Evolutionary conservation across 2,113 vertebrate genomes (phyloP).

Genomic region (Eidolon helvum): DNA sequence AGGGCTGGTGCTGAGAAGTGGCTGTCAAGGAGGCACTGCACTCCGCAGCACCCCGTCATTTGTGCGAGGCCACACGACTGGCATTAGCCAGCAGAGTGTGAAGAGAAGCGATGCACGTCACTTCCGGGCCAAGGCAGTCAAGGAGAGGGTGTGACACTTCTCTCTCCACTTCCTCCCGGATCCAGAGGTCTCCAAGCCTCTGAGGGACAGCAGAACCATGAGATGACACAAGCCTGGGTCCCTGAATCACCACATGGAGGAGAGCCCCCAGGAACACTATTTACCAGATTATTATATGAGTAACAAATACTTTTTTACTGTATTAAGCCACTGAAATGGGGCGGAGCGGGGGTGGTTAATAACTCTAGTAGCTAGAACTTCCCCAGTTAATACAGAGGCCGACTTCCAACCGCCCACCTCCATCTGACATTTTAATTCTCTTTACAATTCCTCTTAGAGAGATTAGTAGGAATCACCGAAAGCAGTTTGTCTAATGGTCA

Average conservation of each 20-base stretch:
- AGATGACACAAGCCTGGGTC: neutral
- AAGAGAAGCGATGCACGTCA: neutral
- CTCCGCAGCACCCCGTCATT: neutral
- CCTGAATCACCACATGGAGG: neutral
- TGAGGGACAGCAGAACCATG: neutral
- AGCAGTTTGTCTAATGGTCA: neutral
- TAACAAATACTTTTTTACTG: neutral
- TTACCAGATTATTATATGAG: neutral
- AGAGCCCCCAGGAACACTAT: neutral
- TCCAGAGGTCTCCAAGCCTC: too few species aligned
- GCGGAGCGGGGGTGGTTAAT: accelerated
- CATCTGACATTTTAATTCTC: neutral
- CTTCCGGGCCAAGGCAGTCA: neutral
- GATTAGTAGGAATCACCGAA: neutral
- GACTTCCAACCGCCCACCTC: neutral
- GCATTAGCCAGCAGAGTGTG: neutral
- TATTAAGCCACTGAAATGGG: neutral
- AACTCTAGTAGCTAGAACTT: neutral
- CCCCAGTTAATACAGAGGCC: neutral
- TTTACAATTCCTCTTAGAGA: neutral
- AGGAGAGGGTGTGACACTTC: neutral
- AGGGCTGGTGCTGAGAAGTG: neutral
- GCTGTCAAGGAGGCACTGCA: neutral
- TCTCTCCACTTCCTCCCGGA: neutral
- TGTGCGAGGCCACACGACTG: neutral